Conservation (phyloP, 2,888 invertebrate genomes). For the Polydrusus pterygomalis region DNA sequence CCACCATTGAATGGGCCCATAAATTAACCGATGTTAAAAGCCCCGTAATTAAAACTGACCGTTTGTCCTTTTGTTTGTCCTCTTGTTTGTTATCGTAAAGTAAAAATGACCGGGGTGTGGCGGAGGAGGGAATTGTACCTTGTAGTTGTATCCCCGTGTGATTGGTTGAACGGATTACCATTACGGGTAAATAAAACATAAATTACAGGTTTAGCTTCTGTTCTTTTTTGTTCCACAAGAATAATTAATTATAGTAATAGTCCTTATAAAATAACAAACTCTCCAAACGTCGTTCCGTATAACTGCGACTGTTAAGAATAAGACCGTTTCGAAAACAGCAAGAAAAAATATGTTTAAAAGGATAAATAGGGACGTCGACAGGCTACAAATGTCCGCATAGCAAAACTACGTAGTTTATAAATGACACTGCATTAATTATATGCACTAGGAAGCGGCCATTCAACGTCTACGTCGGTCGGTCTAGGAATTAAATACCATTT, state of each 20-base stretch:
- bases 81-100: constrained; percentile 14
- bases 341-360: constrained; percentile 22
- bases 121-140: not conserved
- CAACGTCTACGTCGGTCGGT: constrained; percentile 10
- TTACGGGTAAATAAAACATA: not conserved
- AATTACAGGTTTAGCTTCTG: not conserved
- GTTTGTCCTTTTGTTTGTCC: not conserved
- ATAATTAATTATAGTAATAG: too few relatives aligned
- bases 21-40: constrained; percentile 8
- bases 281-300: too few relatives aligned
- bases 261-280: too few relatives aligned
- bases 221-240: too few relatives aligned
- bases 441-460: constrained; percentile 22
- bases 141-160: not conserved
- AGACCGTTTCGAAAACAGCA: not conserved
- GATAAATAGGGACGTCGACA: constrained; percentile 19
- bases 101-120: constrained; percentile 20
- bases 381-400: constrained; percentile 19
- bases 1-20: constrained; percentile 6
- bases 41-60: constrained; percentile 12
- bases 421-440: constrained; percentile 17
- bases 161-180: not conserved
- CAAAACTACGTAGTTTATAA: constrained; percentile 19
- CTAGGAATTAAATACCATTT: constrained; percentile 18
- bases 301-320: too few relatives aligned